A percentile compares a stretch with the other conserved stretches of the same genome.
Evolutionary conservation across 2,888 invertebrate genomes (phyloP).

Genomic region (Lycaena phlaeas): DNA sequence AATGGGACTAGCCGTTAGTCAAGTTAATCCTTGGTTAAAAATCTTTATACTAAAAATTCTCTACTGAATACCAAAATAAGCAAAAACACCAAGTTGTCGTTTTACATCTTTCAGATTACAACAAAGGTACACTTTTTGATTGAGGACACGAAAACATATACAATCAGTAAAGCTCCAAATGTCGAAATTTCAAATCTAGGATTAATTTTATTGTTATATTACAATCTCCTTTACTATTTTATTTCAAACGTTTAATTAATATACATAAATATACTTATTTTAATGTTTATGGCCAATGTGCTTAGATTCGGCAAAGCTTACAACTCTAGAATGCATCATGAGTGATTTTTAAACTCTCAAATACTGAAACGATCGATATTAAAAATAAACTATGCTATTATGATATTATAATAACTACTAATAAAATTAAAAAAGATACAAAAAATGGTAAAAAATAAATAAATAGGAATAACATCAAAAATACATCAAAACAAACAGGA

Average conservation of each 20-base stretch:
- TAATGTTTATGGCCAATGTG: slow-evolving; percentile 49
- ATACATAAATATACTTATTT: slow-evolving; percentile 37
- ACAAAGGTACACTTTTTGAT: neutral
- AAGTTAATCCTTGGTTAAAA: too few relatives aligned
- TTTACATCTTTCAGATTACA: slow-evolving; percentile 20
- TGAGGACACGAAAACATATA: slow-evolving; percentile 14
- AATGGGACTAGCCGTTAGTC: too few relatives aligned
- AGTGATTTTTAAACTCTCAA: slow-evolving; percentile 33
- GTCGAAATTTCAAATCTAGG: slow-evolving; percentile 42
- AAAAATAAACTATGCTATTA: slow-evolving; percentile 32
- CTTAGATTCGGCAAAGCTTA: slow-evolving; percentile 46
- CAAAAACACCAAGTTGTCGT: too few relatives aligned
- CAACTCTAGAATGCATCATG: slow-evolving; percentile 35
- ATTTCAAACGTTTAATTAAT: slow-evolving; percentile 18
- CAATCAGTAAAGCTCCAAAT: slow-evolving; percentile 44
- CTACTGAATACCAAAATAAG: too few relatives aligned
- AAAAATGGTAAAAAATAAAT: slow-evolving; percentile 57
- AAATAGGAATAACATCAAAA: slow-evolving; percentile 60
- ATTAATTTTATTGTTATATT: slow-evolving; percentile 21
- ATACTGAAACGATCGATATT: slow-evolving; percentile 45
- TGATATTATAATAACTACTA: slow-evolving; percentile 28
- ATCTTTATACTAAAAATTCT: too few relatives aligned
- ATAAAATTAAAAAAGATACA: slow-evolving; percentile 52
- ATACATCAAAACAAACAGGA: slow-evolving; percentile 54
- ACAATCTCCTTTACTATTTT: slow-evolving; percentile 23